phyloP scores from a whole-genome alignment of 2,113 vertebrate genomes.

The Myrmecophaga tridactyla region DNA sequence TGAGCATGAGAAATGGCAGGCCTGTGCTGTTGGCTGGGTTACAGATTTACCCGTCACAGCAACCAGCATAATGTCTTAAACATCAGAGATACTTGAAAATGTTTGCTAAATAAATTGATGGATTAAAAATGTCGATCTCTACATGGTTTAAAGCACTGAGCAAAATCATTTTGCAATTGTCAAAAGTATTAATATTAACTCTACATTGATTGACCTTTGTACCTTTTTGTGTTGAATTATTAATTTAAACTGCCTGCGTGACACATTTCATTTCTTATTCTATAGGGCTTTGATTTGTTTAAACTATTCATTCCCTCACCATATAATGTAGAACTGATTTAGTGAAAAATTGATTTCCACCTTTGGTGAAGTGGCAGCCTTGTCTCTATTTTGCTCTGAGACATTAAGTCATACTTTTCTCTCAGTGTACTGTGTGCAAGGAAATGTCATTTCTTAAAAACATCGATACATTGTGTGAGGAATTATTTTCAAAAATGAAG shows the following conservation, averaged over 20 bases:
- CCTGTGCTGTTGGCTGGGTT: background rate
- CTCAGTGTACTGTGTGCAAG: conserved; percentile 30
- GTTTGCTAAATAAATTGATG: background rate
- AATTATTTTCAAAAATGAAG: background rate
- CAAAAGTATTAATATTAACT: conserved; percentile 52
- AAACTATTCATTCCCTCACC: conserved; percentile 59
- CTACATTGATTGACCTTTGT: conserved; percentile 44
- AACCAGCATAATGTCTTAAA: background rate
- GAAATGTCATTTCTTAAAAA: background rate
- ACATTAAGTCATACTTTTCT: background rate
- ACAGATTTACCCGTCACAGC: background rate
- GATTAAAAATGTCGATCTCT: background rate
- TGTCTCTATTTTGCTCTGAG: conserved; percentile 48
- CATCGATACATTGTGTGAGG: background rate
- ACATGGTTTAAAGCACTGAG: background rate
- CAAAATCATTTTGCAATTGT: conserved; percentile 22
- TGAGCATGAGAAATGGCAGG: background rate
- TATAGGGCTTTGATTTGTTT: conserved; percentile 50
- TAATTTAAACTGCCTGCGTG: conserved; percentile 25
- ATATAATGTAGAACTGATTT: conserved; percentile 53
- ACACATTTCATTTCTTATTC: conserved; percentile 45
- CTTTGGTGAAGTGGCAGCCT: conserved; percentile 5
- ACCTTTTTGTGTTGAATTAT: conserved; percentile 61
- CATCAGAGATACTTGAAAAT: background rate
- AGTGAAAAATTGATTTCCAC: conserved; percentile 56